Evolutionary conservation across 2,888 invertebrate species (phyloP).

Genomic region (Scaeva pyrastri): DNA sequence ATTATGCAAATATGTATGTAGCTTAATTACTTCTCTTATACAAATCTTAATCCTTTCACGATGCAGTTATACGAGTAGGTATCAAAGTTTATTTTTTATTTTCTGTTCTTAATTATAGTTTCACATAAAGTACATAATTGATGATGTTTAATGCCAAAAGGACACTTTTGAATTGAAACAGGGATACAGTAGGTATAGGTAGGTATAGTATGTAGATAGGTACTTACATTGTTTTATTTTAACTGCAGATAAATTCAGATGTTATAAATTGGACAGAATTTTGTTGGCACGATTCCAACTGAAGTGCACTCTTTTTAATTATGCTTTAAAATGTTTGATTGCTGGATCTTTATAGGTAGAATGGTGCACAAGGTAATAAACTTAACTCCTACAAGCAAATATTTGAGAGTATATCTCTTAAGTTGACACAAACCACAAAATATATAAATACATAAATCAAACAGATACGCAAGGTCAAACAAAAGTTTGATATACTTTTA

Average conservation of each 20-base stretch:
- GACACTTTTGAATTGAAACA: not conserved
- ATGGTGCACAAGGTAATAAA: not conserved
- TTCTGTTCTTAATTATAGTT: not conserved
- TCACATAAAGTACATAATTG: not conserved
- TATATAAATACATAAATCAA: slow-evolving; percentile 12
- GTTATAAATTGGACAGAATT: slow-evolving; percentile 43
- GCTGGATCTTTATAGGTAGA: not conserved
- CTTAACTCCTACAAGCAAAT: slow-evolving; percentile 12
- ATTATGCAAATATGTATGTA: too few relatives aligned
- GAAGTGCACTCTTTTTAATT: not conserved
- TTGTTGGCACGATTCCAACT: slow-evolving; percentile 46
- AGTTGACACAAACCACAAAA: slow-evolving; percentile 35
- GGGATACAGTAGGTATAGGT: not conserved
- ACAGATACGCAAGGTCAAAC: slow-evolving; percentile 57
- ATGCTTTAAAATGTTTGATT: not conserved
- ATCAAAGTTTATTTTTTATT: not conserved
- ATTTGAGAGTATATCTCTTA: not conserved
- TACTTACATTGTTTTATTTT: slow-evolving; percentile 27
- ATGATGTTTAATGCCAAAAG: not conserved
- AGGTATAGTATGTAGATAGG: not conserved
- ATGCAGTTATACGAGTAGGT: not conserved
- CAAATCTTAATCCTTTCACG: not conserved
- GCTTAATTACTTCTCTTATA: not conserved
- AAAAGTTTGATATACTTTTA: slow-evolving; percentile 18
- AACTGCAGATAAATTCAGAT: slow-evolving; percentile 44